These are phyloP conservation scores for Willowsia nigromaculata DNA, from an alignment of 2,888 invertebrate species.

Conservation along the genomic window DNA sequence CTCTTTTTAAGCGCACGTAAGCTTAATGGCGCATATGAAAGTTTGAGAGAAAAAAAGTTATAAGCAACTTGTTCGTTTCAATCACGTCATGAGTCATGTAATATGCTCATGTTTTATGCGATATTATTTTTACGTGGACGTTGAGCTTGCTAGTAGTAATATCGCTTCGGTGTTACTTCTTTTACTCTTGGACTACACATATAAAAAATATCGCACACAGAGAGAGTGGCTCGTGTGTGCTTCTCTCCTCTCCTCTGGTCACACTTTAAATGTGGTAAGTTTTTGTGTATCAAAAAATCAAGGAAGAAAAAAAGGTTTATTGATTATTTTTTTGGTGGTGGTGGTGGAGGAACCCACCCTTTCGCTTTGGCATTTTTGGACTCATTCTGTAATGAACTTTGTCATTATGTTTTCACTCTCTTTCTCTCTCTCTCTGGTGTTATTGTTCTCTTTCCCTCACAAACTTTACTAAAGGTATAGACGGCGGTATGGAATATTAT, in stretches of 20 bases:
- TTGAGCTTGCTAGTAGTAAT: not conserved
- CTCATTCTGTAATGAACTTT: conserved; percentile 71
- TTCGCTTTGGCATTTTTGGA: conserved; percentile 61
- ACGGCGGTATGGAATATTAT: not conserved
- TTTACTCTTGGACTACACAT: not conserved
- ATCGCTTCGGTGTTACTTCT: too few relatives aligned
- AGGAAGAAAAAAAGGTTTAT: conserved; percentile 54
- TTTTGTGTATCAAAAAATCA: conserved; percentile 57
- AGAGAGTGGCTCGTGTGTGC: not conserved
- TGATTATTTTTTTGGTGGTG: conserved; percentile 47
- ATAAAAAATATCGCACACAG: not conserved
- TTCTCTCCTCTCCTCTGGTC: not conserved
- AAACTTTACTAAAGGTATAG: not conserved
- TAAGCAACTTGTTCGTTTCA: not conserved
- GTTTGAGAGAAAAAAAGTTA: not conserved
- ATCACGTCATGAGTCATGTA: conserved; percentile 8
- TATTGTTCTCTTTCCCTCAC: not conserved
- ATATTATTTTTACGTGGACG: not conserved
- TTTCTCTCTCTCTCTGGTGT: not conserved
- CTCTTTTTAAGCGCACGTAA: not conserved
- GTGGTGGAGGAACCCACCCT: conserved; percentile 45
- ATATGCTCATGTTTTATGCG: not conserved
- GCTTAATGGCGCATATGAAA: not conserved
- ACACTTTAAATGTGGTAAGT: conserved; percentile 60
- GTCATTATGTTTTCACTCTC: conserved; percentile 57